Evolutionary conservation across 2,888 invertebrate genomes (phyloP), one percentile per base, ranked within the genome.

Genomic region (Lasioglossum leucozonium): DNA sequence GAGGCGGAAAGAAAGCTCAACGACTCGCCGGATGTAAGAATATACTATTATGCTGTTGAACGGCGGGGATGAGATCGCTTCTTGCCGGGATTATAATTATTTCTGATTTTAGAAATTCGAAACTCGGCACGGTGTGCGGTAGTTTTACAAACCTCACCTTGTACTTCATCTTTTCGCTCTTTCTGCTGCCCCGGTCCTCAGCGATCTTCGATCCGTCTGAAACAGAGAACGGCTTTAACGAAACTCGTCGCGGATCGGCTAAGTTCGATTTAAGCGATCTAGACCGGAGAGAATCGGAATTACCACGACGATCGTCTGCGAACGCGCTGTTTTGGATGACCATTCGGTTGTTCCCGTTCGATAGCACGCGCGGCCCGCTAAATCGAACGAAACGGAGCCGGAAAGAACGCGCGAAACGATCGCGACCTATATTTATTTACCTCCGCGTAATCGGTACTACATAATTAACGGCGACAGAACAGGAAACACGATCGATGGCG

Each of bases 121-220:
- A 4, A 72, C 37, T 26, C 30, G 51, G 10, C 30, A 11, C 42
- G 30, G 8, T 42, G 30, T 26, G 18, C 30, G 4, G 30, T 37
- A 62, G 26, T 2, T n/a, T 22, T 18, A 51, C 8, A 8, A 22
- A 51, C 42, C 92, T 93, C 88, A 94, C 94, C 93, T 94, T 94
- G 89, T 94, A 94, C 81, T 92, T 92, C 94, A 94, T 94, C 85
- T 90, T 92, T 73, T 86, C 72, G 79, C 37, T 67, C 22, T 26
- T 2, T 44, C 34, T 62, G 16, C 44, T 77, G 65, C 51, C 30
- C 16, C 22, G 22, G n/a, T 30, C 6, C 69, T 26, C 76, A 65
- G 62, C 71, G 34, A 40, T 44, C n/a, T 75, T 73, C 84, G 81
- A 47, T 77, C 80, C 76, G 69, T 77, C 92, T 93, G 91, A 74